Conservation (phyloP, 2,113 vertebrate genomes). For the Delphinus delphis region DNA sequence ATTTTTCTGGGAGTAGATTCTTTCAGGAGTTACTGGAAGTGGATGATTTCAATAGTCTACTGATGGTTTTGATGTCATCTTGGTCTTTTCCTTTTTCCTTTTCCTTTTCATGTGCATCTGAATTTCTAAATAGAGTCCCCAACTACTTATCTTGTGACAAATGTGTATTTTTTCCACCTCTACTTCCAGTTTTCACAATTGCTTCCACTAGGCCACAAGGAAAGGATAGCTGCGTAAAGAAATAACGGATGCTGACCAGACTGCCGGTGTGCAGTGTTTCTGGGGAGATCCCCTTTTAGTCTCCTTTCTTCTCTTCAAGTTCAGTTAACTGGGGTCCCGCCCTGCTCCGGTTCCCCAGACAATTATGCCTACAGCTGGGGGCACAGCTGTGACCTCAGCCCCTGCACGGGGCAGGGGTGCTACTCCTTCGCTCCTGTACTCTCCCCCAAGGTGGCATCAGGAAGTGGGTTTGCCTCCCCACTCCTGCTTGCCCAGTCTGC, state of each 20-base stretch:
- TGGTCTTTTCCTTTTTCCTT: neutral
- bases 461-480: neutral
- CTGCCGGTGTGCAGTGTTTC: neutral
- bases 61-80: neutral
- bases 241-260: neutral
- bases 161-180: neutral
- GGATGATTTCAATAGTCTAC: neutral
- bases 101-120: neutral
- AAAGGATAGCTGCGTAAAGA: neutral
- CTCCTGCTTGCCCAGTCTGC: neutral
- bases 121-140: neutral
- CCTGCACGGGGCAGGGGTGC: rapidly evolving
- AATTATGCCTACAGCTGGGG: neutral
- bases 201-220: neutral
- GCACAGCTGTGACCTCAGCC: neutral
- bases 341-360: no score
- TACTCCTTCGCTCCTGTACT: neutral
- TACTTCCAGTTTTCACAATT: neutral
- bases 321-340: neutral
- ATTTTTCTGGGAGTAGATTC: neutral
- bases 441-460: neutral
- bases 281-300: neutral
- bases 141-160: neutral
- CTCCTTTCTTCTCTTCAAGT: neutral
- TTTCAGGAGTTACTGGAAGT: neutral